Evolutionary conservation across 2,797 vertebrate species (phyloP).

Genomic region (Buceros bicornis): DNA sequence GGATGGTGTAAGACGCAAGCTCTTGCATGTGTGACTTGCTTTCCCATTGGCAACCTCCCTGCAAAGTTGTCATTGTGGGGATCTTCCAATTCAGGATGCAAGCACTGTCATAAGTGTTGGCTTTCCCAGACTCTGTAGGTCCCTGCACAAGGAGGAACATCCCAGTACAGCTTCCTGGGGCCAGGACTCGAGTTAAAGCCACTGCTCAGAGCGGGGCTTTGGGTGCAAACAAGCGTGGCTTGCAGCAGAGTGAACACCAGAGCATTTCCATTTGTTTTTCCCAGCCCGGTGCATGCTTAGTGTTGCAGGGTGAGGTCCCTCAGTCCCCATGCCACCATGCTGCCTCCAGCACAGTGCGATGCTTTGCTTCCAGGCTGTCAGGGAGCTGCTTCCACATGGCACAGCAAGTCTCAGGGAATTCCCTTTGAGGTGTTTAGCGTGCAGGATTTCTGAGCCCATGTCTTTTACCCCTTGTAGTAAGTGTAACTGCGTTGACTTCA

Average conservation of each 20-base stretch:
- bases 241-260: not conserved
- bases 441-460: not conserved
- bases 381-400: accelerated
- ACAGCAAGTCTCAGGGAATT: not conserved
- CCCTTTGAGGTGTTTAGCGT: not conserved
- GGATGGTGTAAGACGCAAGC: not conserved
- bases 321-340: not conserved
- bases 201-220: not conserved
- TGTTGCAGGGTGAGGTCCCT: not conserved
- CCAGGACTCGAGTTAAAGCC: not conserved
- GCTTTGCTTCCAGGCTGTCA: not conserved
- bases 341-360: accelerated
- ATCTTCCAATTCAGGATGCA: not conserved
- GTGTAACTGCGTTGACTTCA: accelerated
- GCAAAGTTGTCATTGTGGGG: not conserved
- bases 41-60: slow-evolving; percentile 12
- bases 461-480: not conserved
- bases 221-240: accelerated
- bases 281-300: not conserved
- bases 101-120: not conserved
- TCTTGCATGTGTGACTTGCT: not conserved
- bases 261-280: not conserved
- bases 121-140: not conserved
- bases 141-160: not conserved
- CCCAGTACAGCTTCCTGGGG: not conserved